These are phyloP conservation scores for Cephus pygmeus DNA, from an alignment of 2,888 invertebrate species.

Conservation along the genomic window DNA sequence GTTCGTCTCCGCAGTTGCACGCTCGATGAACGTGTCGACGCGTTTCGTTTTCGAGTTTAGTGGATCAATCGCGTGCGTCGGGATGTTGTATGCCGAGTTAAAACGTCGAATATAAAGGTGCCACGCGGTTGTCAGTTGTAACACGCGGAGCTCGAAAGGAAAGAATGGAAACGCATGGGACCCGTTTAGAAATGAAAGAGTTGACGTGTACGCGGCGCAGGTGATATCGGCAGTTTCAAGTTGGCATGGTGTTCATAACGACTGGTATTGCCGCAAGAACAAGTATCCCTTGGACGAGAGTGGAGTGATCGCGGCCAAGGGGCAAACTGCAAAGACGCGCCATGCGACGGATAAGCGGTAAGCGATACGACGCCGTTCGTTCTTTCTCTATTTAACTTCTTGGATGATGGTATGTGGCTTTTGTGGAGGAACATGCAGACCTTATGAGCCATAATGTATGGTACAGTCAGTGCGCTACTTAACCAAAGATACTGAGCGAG, in stretches of 20 bases:
- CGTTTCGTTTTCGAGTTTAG: neutral
- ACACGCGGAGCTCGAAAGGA: neutral
- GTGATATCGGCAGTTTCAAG: slow-evolving; percentile 14
- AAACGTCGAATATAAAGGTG: neutral
- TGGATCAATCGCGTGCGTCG: neutral
- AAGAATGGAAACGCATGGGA: slow-evolving; percentile 22
- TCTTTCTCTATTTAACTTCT: neutral
- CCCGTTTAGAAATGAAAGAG: slow-evolving; percentile 17
- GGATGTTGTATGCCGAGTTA: neutral
- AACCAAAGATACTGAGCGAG: neutral
- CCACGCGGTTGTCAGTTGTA: neutral
- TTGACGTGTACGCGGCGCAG: slow-evolving; percentile 16
- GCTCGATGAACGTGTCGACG: slow-evolving; percentile 4
- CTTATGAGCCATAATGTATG: neutral
- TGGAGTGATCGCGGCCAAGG: slow-evolving; percentile 16
- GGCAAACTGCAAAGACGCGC: slow-evolving; percentile 33
- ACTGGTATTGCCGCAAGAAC: slow-evolving; percentile 11
- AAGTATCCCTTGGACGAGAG: slow-evolving; percentile 20
- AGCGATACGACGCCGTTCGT: slow-evolving; percentile 25
- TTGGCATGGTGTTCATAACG: slow-evolving; percentile 20
- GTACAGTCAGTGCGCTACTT: neutral
- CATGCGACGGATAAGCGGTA: slow-evolving; percentile 62
- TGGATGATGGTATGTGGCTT: neutral
- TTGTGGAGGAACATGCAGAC: neutral
- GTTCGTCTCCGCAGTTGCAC: slow-evolving; percentile 10